Evolutionary conservation across 2,113 vertebrate genomes (phyloP), one percentile per base, ranked within the genome.

Genomic region (Lepidiolamprologus cunningtoni): DNA sequence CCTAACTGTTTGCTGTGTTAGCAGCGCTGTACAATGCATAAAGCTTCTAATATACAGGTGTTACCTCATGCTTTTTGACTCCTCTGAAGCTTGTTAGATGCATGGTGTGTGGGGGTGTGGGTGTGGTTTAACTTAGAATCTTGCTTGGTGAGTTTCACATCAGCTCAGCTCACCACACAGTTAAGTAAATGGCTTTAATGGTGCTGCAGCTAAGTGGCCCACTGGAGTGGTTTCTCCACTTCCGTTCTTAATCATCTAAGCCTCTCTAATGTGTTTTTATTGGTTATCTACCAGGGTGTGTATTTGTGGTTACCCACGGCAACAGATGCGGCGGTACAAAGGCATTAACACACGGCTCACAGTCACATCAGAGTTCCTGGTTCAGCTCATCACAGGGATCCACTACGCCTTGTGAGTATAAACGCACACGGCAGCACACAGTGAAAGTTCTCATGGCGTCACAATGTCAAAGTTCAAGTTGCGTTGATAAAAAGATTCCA

Each of bases 371-470:
- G 98, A 98, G 90, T 99, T 99, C 96, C 97, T 99, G 96, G 99
- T 99, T 52, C 99, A 99, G 73, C 97, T 99, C 95, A 96, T 99
- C 90, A 98, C 98, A 10, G 98, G 98, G 82, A 98, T 99, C 95
- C 98, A 99, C 96, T 99, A 98, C 85, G 97, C 98, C 13, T 97
- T 99, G 99, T 99, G 97, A 98, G 99, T 97, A 73, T 31, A 68
- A 68, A 16, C 52, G 58, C 71, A 58, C 16, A 28, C 3, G 3
- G 52, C 35, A 50, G 33, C 37, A 82, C 28, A 79, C 76, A 78
- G 11, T 16, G 45, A 87, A 58, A 26, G 19, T 2, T 13, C 19
- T 11, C 73, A 85, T 73, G 33, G 6, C 4, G 3, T 42, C 42
- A 50, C 71, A 78, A 78, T 50, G 71, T 76, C 71, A 50, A 31